Evolutionary conservation across 2,888 invertebrate genomes (phyloP), one percentile per base, ranked within the genome.

Genomic region (Xiphydria camelus): DNA sequence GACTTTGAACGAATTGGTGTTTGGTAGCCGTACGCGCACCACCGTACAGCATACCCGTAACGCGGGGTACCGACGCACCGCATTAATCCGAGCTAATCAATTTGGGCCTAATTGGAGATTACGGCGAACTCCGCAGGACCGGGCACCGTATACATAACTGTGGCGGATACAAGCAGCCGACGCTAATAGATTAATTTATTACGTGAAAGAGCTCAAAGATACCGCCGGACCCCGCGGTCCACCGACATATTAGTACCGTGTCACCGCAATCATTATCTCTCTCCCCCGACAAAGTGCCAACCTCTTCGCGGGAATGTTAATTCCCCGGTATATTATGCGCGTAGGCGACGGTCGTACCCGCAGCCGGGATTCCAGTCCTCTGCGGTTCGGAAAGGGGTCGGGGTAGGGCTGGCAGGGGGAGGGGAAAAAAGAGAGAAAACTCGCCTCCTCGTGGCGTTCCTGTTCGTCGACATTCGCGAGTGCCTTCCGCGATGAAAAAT

Each of bases 141-240:
- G 15, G 15, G 10, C 9, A 31, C 15, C 29, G 21, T 26, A 26
- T 29, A 38, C 37, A 43, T 31, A 36, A 35, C 23, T 19, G 18
- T 42, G 43, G 43, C 18, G 19, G 17, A 44, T 20, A 17, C 20
- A 49, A 47, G 49, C 58, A 55, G 48, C 45, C 61, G 45, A 46
- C 62, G 66, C 63, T 73, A 73, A 73, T 72, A 72, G 72, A 73
- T 73, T 73, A 73, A 73, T 73, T 73, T 71, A 72, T 73, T 70
- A 71, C 66, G 61, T 62, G 57, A 64, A 68, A 64, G 61, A 58
- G 58, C 64, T 71, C 72, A 73, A 73, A 73, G 72, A 62, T 52
- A 58, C 72, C 70, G 70, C 67, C 53, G 38, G 51, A 49, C 54
- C 42, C 49, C 53, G 51, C 41, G 47, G 56, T 54, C 55, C 58